Conservation (phyloP, 2,113 vertebrate genomes). For the Microcebus griseorufus region DNA sequence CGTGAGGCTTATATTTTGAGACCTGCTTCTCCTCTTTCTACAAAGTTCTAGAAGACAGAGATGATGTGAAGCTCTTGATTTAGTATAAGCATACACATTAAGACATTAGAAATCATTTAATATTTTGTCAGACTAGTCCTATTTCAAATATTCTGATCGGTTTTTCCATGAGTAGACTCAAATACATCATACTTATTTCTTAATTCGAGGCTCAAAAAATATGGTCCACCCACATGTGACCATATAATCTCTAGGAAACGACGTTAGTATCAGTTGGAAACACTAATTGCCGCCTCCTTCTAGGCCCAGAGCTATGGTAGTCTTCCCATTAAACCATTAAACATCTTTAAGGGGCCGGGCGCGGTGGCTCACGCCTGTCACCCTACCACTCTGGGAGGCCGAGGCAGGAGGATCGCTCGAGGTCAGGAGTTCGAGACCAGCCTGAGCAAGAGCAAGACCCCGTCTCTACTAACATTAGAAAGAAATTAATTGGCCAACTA, state of each 20-base stretch:
- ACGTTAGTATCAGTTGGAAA: background rate
- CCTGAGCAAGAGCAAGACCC: too few relatives aligned
- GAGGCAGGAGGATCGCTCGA: too few relatives aligned
- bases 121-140: background rate
- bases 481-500: too few relatives aligned
- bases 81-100: background rate
- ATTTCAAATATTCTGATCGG: background rate
- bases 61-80: background rate
- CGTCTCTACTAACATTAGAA: too few relatives aligned
- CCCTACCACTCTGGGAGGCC: too few relatives aligned
- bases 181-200: background rate
- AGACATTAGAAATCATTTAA: background rate
- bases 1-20: background rate
- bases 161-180: background rate
- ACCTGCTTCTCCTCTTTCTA: background rate
- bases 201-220: background rate
- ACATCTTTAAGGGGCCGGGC: background rate
- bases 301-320: background rate
- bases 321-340: background rate
- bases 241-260: background rate
- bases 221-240: background rate
- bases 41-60: background rate
- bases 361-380: too few relatives aligned
- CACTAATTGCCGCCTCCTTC: background rate
- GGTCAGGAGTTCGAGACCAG: too few relatives aligned